Evolutionary conservation across 2,888 invertebrate genomes (phyloP), one percentile per base, ranked within the genome.

Genomic region (Drosophila suboccidentalis): DNA sequence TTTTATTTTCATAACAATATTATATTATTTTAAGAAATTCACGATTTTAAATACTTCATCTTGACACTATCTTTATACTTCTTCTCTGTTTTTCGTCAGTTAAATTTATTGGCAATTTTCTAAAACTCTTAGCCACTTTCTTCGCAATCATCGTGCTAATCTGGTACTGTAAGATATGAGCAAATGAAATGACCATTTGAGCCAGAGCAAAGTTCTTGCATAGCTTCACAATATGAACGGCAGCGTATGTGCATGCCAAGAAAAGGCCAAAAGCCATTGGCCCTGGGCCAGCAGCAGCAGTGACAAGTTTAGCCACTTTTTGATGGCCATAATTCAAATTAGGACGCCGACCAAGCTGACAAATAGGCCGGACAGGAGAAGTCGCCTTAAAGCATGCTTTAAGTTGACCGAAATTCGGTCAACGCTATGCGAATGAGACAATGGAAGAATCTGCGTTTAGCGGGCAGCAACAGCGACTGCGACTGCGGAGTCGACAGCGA

Each of bases 281-380:
- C 82, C 53, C n/a, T 36, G 38, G 26, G 86, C 86, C 89, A 88
- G 54, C 43, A 55, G 43, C 22, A 22, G 58, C 68, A 68, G 60
- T 76, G 86, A 76, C 81, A 83, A 83, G 87, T 84, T 88, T 80
- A 76, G 74, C 73, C 71, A 85, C 87, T 83, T 78, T 84, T 85
- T 85, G 87, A 89, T 80, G 75, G 70, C 76, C 76, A 84, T 85
- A 85, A 89, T 83, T 85, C 89, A 85, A 85, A 85, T 89, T 89
- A 89, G 89, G 55, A 51, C 62, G 57, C 26, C 58, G 34, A 46
- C 50, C 58, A 66, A 19, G 19, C 80, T 80, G 80, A 72, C 84
- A 82, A 84, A 87, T 84, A 77, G 88, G 83, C 75, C 64, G 69
- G 60, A 55, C 67, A 54, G 66, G 50, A 57, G 68, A 55, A 62